Evolutionary conservation across 1,140 invertebrate species (phyloP).

Genomic region (Brachionus plicatilis): DNA sequence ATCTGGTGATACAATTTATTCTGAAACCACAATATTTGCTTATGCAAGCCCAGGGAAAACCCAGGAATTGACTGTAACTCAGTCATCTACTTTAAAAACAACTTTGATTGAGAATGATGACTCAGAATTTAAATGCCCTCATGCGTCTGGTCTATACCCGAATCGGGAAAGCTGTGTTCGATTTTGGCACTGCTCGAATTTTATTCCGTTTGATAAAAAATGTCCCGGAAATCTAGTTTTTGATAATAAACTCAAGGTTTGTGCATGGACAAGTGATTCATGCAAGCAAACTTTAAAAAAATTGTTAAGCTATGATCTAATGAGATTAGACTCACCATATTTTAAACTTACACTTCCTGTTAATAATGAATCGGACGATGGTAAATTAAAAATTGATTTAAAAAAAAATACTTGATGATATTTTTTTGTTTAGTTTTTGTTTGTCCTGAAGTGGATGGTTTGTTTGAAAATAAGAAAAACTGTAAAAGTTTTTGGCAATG

Average conservation of each 20-base stretch:
- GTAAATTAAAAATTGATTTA: background rate
- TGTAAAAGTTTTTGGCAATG: conserved; percentile 7
- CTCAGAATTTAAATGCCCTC: background rate
- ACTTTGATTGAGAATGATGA: background rate
- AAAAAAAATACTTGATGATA: no score
- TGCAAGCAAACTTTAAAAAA: background rate
- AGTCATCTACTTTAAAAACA: background rate
- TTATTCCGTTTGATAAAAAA: background rate
- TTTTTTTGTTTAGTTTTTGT: background rate
- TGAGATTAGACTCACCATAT: background rate
- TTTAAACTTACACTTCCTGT: background rate
- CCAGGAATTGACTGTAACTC: background rate
- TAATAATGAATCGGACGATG: background rate
- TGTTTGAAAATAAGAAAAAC: background rate
- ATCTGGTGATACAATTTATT: background rate
- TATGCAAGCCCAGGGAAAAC: background rate
- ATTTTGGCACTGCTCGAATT: conserved; percentile 26
- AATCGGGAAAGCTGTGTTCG: background rate
- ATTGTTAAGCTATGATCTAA: background rate
- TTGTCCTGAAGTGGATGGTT: background rate
- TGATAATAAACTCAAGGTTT: background rate
- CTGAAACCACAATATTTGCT: background rate
- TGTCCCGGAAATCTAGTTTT: conserved; percentile 15
- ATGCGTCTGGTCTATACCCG: background rate
- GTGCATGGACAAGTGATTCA: background rate